Base-by-base conservation (phyloP, 1,140 invertebrate species). In the Procambarus virginalis region DNA sequence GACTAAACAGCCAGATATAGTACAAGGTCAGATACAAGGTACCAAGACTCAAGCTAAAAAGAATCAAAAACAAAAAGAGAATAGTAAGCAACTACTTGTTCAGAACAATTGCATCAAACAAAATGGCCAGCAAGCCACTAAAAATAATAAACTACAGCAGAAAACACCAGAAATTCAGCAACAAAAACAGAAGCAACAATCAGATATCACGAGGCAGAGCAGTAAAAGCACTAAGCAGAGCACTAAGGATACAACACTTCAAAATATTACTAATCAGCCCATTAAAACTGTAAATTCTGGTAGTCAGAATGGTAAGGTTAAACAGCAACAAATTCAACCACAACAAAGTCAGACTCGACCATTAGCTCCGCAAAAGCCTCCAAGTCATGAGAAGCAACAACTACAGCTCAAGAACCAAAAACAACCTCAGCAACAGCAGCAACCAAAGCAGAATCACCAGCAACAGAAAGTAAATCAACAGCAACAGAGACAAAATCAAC, bases 151-250 rank as follows among this genome's bases (percentile, higher is more conserved):
- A 78, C 73, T 83, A 34, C 77, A 64, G 49, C 51, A 60, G 22
- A 55, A 77, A 14, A 34, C 12, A 2, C 70, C 77, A 60, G 60
- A 70, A 46, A 34, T 22, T 22, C 86, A 80, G 45, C 55, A 14
- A 10, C 73, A 83, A 49, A 49, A 76, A 60, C 49, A 77, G 17
- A 77, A 79, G 4, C 73, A 82, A 20, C 86, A 79, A n/a, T 58
- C 73, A 17, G 68, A 89, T 17, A 22, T 83, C n/a, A 20, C 55
- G 17, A 83, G 49, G 22, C 81, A 86, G 12, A 77, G 17, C 84
- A 86, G 68, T 51, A 91, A 91, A 78, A 87, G 73, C 70, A 87
- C 9, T 12, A 89, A 89, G 34, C 85, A 87, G 34, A 49, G 70
- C 46, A 78, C 20, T 17, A 87, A 87, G 55, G 75, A 78, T 17